Conservation (phyloP, 2,113 vertebrate species). For the Oryzias curvinotus region DNA sequence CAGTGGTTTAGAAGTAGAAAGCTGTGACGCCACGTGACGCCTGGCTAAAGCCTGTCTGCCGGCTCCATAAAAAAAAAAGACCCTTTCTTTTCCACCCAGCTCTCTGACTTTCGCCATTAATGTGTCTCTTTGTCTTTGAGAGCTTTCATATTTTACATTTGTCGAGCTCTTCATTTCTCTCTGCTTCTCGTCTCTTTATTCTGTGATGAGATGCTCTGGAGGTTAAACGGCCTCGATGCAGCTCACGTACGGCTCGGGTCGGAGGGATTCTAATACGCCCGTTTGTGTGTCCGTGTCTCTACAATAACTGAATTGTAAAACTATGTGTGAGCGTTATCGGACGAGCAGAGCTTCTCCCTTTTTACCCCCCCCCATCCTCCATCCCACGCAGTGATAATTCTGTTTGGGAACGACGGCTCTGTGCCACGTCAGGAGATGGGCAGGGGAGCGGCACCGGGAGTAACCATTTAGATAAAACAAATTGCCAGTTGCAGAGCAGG, state of each 20-base stretch:
- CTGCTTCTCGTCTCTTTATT: slow-evolving; percentile 32
- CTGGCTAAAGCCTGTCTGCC: slow-evolving; percentile 52
- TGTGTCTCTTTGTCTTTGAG: slow-evolving; percentile 40
- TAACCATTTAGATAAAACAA: slow-evolving; percentile 82
- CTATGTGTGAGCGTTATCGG: slow-evolving; percentile 55
- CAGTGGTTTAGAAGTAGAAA: slow-evolving; percentile 59
- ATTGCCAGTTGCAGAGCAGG: slow-evolving; percentile 73
- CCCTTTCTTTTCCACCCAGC: slow-evolving; percentile 30
- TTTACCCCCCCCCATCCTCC: slow-evolving; percentile 10
- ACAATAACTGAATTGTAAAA: slow-evolving; percentile 73
- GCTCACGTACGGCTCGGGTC: slow-evolving; percentile 23
- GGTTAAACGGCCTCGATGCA: slow-evolving; percentile 66
- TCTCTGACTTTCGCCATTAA: slow-evolving; percentile 30
- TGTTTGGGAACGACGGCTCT: slow-evolving; percentile 68
- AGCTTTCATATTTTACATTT: slow-evolving; percentile 19
- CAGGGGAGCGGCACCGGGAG: slow-evolving; percentile 67
- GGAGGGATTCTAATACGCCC: slow-evolving; percentile 44
- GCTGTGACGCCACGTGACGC: slow-evolving; percentile 58
- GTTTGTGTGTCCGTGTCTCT: slow-evolving; percentile 40
- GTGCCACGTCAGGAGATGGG: slow-evolving; percentile 72
- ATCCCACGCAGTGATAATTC: slow-evolving; percentile 72
- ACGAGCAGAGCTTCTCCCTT: slow-evolving; percentile 35
- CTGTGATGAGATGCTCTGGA: slow-evolving; percentile 36
- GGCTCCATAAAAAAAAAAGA: slow-evolving; percentile 30
- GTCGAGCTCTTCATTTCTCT: slow-evolving; percentile 21